These are phyloP conservation scores for Antechinus flavipes DNA, from an alignment of 2,113 vertebrate genomes.

Conservation along the genomic window DNA sequence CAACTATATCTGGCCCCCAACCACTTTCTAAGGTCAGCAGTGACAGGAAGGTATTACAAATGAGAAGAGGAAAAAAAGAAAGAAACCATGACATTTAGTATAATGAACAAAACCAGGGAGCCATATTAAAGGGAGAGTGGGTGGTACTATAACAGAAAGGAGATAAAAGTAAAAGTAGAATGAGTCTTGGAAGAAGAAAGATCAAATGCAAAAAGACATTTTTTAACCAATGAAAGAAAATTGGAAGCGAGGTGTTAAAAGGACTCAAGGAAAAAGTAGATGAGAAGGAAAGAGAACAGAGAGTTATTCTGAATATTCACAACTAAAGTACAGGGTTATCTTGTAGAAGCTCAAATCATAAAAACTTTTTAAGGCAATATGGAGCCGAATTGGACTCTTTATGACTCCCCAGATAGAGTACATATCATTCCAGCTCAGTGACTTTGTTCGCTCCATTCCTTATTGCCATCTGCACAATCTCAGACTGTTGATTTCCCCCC, in stretches of 20 bases:
- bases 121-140: slow-evolving; percentile 44
- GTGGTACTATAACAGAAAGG: background rate
- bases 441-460: background rate
- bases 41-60: background rate
- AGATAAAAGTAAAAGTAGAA: background rate
- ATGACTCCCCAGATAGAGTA: background rate
- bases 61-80: background rate
- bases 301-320: slow-evolving; percentile 38
- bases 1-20: background rate
- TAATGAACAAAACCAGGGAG: background rate
- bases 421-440: background rate
- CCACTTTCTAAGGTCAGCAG: background rate
- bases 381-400: background rate
- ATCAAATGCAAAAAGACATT: background rate
- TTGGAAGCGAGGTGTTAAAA: background rate
- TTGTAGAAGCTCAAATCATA: background rate
- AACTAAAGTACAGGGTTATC: background rate
- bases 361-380: background rate
- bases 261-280: slow-evolving; percentile 38
- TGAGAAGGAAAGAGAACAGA: slow-evolving; percentile 15
- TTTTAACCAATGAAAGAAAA: background rate
- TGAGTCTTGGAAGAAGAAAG: slow-evolving; percentile 1
- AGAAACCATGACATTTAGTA: background rate
- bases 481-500: background rate
- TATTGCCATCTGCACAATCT: background rate